Evolutionary conservation across 2,113 vertebrate genomes (phyloP), one percentile per base, ranked within the genome.

Genomic region (Gallinago jamesoni): DNA sequence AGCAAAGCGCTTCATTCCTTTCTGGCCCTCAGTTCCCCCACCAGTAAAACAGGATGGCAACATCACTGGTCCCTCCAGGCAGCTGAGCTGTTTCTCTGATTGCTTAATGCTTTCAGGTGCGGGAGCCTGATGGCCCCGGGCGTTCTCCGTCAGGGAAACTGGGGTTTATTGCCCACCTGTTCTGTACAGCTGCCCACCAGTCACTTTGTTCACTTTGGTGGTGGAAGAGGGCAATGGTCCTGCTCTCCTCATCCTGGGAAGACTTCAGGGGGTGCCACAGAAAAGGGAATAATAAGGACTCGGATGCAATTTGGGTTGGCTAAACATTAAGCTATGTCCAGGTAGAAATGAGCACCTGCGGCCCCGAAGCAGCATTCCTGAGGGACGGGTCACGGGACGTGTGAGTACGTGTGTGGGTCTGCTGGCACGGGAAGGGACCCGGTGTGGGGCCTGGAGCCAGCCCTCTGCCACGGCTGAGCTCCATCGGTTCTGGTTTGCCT

Each of bases 261-360:
- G 45, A 1, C 31, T 75, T 21, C 48, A 10, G 27, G 0, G 4
- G 33, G 23, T n/a, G 57, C 12, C 7, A 2, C 1, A 30, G 10
- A 22, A 10, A 4, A 10, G 14, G 35, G 73, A 19, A 33, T 41
- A 63, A 39, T 6, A 1, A 62, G 69, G 27, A 6, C 53, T 43
- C 0, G 12, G 78, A 4, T 18, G 35, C n/a, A 3, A 12, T 90
- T 91, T 59, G 73, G 63, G 2, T 41, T 93, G 78, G 81, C 68
- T 90, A 92, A 95, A 87, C 60, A 94, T 96, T 96, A 96, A 96
- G 4, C 90, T 14, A 11, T 7, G 92, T 35, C 59, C 67, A 76
- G 91, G 67, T 90, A 73, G 43, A 78, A 94, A 92, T 6, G 69
- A 79, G 84, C 86, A 89, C 86, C 93, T 56, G 9, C 4, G 30